Percentiles rank a stretch among this genome's conserved stretches.
phyloP scores from a whole-genome alignment of 2,113 vertebrate species.

The Myrmophylax atrothorax region DNA sequence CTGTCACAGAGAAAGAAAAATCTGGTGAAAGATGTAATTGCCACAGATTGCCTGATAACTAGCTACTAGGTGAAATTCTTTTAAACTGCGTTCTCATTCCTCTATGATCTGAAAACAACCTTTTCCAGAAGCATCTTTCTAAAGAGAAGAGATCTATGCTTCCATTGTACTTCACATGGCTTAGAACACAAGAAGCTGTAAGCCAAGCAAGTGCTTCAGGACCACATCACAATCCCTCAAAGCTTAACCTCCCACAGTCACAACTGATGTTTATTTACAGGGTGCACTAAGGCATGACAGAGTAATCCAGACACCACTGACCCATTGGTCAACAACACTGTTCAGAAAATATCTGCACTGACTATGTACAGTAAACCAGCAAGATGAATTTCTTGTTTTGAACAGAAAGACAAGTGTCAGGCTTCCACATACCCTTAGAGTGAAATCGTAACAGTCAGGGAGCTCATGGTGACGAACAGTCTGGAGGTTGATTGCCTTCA shows the following conservation, averaged over 20 bases:
- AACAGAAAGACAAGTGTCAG: background rate
- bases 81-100: background rate
- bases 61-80: background rate
- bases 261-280: background rate
- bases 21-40: background rate
- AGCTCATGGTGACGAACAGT: conserved; percentile 90
- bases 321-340: background rate
- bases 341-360: background rate
- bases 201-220: background rate
- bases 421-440: conserved; percentile 77
- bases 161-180: background rate
- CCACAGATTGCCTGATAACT: background rate
- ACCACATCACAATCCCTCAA: background rate
- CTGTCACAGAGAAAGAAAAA: background rate
- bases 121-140: background rate
- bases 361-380: background rate
- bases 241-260: background rate
- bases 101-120: background rate
- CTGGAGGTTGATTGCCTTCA: conserved; percentile 96
- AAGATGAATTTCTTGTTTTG: background rate
- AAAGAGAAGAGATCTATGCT: background rate
- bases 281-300: background rate
- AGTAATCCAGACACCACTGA: background rate
- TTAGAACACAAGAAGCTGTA: background rate
- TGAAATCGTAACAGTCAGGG: conserved; percentile 93